Evolutionary conservation across 2,888 invertebrate species (phyloP).

Genomic region (Drosophila diplacantha): DNA sequence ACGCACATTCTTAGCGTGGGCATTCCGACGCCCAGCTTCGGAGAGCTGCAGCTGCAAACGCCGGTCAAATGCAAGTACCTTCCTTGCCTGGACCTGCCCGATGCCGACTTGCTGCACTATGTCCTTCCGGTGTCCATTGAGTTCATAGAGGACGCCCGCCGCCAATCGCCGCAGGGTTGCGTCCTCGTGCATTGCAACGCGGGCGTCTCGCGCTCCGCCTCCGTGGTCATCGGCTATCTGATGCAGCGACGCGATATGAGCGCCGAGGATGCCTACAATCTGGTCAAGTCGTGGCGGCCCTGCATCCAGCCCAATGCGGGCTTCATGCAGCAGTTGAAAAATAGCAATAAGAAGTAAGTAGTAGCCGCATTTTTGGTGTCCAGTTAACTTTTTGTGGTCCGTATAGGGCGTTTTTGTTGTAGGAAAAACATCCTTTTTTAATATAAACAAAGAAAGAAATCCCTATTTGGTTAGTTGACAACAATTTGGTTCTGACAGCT

Average conservation of each 20-base stretch:
- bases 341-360: constrained; percentile 3
- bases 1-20: constrained; percentile 88
- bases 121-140: constrained; percentile 80
- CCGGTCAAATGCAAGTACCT: constrained; percentile 78
- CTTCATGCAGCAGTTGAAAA: constrained; percentile 82
- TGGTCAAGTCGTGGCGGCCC: constrained; percentile 83
- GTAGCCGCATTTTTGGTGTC: constrained; percentile 1
- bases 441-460: constrained; percentile 29
- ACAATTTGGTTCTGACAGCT: constrained; percentile 16
- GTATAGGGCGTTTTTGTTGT: constrained; percentile 1
- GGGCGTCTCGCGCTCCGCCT: constrained; percentile 90
- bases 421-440: neutral
- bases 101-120: constrained; percentile 80
- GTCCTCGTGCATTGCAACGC: constrained; percentile 94
- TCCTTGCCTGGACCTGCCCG: constrained; percentile 86
- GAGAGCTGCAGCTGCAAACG: constrained; percentile 33
- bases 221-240: constrained; percentile 88
- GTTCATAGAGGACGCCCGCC: constrained; percentile 82
- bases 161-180: constrained; percentile 75
- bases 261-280: constrained; percentile 83
- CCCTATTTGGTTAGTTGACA: constrained; percentile 34
- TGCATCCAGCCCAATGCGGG: constrained; percentile 89
- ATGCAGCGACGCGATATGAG: constrained; percentile 81
- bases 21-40: constrained; percentile 78
- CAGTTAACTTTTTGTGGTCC: constrained; percentile 2